phyloP scores from a whole-genome alignment of 2,113 vertebrate genomes.

The Glareola pratincola region DNA sequence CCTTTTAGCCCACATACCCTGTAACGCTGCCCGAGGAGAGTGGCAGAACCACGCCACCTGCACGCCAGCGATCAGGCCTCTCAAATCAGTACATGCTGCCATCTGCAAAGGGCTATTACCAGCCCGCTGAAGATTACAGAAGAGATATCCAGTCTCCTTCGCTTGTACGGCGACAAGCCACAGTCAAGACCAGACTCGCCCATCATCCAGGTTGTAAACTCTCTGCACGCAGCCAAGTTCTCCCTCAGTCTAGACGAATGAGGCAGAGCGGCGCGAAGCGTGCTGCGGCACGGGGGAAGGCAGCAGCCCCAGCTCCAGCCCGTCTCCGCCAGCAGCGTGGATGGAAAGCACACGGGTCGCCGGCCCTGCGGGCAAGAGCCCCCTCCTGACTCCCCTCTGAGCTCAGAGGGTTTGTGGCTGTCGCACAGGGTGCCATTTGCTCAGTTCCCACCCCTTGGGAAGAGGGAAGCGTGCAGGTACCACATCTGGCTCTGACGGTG shows the following conservation, averaged over 20 bases:
- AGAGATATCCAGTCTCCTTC: neutral
- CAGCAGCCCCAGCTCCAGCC: neutral
- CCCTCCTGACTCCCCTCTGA: neutral
- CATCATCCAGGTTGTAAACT: neutral
- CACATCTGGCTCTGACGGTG: fast-evolving
- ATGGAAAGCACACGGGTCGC: neutral
- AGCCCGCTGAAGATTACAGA: neutral
- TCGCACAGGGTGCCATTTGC: neutral
- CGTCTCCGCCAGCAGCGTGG: neutral
- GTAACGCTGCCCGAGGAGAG: neutral
- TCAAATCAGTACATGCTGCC: neutral
- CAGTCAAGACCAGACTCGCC: neutral
- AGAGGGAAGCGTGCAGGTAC: neutral
- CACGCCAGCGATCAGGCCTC: fast-evolving
- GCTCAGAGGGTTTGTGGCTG: neutral
- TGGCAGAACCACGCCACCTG: neutral
- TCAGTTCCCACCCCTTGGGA: neutral
- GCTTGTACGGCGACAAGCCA: neutral
- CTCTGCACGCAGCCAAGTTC: neutral
- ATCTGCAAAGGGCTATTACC: neutral
- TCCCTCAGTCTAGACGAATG: neutral
- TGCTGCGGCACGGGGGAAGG: neutral
- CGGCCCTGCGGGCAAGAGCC: neutral
- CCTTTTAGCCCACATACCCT: neutral
- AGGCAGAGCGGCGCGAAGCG: neutral